A percentile compares a stretch with the other conserved stretches of the same genome.
Conservation (phyloP, 64 coral and sea anemone genomes). For the Stichodactyla mertensii region DNA sequence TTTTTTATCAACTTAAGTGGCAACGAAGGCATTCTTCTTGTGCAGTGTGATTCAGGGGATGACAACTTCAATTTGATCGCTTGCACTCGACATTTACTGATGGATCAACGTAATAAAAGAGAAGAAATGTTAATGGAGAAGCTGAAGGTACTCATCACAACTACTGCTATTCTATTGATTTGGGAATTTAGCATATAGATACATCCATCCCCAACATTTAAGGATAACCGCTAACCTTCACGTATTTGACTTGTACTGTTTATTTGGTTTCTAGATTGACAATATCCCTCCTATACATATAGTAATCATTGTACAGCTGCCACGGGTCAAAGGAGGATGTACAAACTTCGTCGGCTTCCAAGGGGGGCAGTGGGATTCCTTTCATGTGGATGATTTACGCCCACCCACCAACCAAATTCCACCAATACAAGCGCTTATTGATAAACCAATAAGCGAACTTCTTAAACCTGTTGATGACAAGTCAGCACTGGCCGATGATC, state of each 20-base stretch:
- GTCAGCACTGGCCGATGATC: neutral
- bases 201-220: no score
- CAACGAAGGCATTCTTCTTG: conserved; percentile 55
- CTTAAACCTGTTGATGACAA: conserved; percentile 11
- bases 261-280: neutral
- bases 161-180: neutral
- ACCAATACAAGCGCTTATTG: conserved; percentile 54
- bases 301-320: conserved; percentile 54
- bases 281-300: conserved; percentile 33
- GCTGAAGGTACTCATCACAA: neutral
- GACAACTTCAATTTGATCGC: conserved; percentile 56
- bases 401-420: conserved; percentile 61
- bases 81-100: conserved; percentile 67
- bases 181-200: no score
- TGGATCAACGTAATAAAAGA: conserved; percentile 40
- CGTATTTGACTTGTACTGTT: neutral
- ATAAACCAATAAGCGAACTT: conserved; percentile 62
- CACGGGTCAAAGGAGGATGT: conserved; percentile 65
- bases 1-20: conserved; percentile 49
- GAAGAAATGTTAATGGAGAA: conserved; percentile 14
- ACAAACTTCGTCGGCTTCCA: conserved; percentile 76
- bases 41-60: conserved; percentile 72
- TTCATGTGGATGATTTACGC: conserved; percentile 72
- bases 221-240: no score
- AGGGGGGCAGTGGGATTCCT: conserved; percentile 62